phyloP scores from a whole-genome alignment of 2,797 vertebrate species.

The Scolopax rusticola region DNA sequence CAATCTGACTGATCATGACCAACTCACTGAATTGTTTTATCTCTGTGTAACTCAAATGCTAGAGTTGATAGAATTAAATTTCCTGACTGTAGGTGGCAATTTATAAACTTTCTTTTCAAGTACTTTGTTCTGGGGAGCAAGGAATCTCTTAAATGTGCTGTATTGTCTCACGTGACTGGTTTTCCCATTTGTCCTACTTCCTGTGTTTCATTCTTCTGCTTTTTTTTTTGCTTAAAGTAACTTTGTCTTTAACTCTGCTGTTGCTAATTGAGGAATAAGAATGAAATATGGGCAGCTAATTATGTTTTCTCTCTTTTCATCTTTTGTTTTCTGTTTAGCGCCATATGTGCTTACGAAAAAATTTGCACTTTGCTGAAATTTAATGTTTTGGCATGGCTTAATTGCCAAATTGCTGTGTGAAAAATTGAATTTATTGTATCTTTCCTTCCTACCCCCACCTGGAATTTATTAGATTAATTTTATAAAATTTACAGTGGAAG shows the following conservation, averaged over 20 bases:
- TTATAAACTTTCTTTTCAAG: neutral
- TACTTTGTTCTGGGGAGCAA: neutral
- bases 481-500: neutral
- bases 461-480: constrained; percentile 12
- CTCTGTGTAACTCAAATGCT: neutral
- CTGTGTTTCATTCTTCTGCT: neutral
- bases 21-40: neutral
- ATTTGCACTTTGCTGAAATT: neutral
- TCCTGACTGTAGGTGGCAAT: neutral
- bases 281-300: neutral
- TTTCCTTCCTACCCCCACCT: neutral
- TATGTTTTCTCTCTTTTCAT: neutral
- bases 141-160: neutral
- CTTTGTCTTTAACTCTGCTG: neutral
- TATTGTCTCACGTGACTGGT: neutral
- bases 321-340: neutral
- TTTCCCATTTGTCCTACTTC: neutral
- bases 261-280: neutral
- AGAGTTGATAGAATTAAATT: neutral
- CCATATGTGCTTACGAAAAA: neutral
- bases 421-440: neutral
- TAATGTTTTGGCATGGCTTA: neutral
- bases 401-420: neutral
- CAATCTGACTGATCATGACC: neutral
- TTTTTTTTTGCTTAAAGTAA: neutral